Conservation (phyloP, 2,888 invertebrate species). For the Magallana nippona region DNA sequence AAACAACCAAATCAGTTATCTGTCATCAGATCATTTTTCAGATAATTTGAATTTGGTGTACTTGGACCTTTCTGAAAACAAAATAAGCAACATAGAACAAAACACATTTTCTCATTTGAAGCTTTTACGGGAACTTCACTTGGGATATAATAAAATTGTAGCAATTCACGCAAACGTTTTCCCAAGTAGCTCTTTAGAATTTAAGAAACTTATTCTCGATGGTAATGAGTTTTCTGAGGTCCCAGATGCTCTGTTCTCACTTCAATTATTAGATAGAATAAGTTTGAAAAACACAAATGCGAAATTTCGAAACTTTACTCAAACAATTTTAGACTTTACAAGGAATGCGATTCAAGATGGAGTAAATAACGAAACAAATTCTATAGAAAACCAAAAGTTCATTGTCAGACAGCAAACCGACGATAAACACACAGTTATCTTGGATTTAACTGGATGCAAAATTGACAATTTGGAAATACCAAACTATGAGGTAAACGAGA, state of each 20-base stretch:
- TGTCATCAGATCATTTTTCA: constrained; percentile 26
- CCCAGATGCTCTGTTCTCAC: constrained; percentile 42
- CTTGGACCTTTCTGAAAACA: constrained; percentile 43
- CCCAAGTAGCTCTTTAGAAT: constrained; percentile 31
- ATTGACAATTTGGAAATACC: constrained; percentile 5
- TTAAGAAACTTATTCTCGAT: constrained; percentile 36
- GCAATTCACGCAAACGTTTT: constrained; percentile 31
- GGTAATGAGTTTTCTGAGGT: constrained; percentile 39
- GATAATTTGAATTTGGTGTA: constrained; percentile 39
- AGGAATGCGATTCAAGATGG: background rate
- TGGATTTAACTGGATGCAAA: background rate
- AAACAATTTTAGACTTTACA: background rate
- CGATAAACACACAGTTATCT: constrained; percentile 37
- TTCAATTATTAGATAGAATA: constrained; percentile 34
- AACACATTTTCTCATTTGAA: constrained; percentile 40
- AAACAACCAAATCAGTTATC: constrained; percentile 17
- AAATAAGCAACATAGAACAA: constrained; percentile 7
- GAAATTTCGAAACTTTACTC: background rate
- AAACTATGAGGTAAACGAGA: background rate
- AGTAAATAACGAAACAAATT: constrained; percentile 51
- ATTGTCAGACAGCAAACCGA: constrained; percentile 39
- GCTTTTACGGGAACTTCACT: constrained; percentile 35
- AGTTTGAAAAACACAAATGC: background rate
- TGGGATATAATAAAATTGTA: constrained; percentile 39
- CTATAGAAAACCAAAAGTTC: constrained; percentile 39